Conservation (phyloP, 2,888 invertebrate species). For the Drosophila quinaria region DNA sequence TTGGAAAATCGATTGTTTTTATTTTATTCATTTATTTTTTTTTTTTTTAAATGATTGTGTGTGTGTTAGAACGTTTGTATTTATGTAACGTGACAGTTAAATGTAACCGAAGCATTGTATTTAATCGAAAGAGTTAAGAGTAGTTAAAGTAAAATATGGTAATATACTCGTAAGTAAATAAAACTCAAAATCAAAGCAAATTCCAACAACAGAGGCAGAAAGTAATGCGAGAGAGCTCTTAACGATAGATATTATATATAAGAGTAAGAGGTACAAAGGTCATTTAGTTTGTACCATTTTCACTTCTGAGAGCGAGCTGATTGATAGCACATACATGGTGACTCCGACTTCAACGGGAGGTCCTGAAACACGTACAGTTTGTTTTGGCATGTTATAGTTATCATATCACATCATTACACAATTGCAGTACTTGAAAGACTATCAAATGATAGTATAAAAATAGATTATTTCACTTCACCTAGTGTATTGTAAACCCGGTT, state of each 20-base stretch:
- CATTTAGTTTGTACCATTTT: conserved; percentile 93
- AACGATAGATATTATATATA: conserved; percentile 48
- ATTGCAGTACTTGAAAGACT: conserved; percentile 20
- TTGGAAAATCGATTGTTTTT: conserved; percentile 6
- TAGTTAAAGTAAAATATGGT: conserved; percentile 10
- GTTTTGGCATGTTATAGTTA: conserved; percentile 59
- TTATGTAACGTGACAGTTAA: conserved; percentile 14
- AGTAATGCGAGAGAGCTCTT: conserved; percentile 68
- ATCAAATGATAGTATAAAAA: conserved; percentile 9
- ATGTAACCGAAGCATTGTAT: conserved; percentile 59
- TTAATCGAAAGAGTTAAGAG: conserved; percentile 28
- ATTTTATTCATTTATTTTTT: conserved; percentile 6
- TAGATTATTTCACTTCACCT: neutral
- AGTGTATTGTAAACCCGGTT: neutral
- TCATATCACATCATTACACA: conserved; percentile 14
- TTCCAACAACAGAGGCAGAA: conserved; percentile 66
- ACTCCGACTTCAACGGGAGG: conserved; percentile 98
- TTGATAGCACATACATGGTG: conserved; percentile 99
- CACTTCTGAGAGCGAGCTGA: conserved; percentile 99
- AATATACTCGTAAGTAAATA: conserved; percentile 12
- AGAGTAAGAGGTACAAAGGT: conserved; percentile 68
- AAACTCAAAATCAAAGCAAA: conserved; percentile 31
- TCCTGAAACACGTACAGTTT: conserved; percentile 89
- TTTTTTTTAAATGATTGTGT: conserved; percentile 25
- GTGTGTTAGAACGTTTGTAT: conserved; percentile 25